A percentile compares a stretch with the other conserved stretches of the same genome.
These are phyloP conservation scores for Micropterix aruncella DNA, from an alignment of 2,888 invertebrate species.

Conservation along the genomic window DNA sequence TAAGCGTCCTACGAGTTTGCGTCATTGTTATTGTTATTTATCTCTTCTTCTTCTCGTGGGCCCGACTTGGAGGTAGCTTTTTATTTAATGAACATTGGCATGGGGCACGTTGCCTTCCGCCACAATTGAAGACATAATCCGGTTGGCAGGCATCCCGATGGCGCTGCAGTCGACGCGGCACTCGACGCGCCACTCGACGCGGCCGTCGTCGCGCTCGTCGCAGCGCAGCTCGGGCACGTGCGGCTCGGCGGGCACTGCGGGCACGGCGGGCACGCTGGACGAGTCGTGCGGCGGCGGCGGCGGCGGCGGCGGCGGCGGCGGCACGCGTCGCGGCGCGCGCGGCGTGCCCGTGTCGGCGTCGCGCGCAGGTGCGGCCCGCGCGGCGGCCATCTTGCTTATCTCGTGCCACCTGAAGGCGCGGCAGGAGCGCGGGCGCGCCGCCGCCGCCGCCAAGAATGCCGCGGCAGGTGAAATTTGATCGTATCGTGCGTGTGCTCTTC, in stretches of 20 bases:
- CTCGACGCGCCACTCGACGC: constrained; percentile 23
- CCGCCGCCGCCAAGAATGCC: constrained; percentile 39
- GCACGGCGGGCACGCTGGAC: constrained; percentile 35
- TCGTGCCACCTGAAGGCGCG: constrained; percentile 66
- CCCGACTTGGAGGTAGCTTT: too few relatives aligned
- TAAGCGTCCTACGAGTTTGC: too few relatives aligned
- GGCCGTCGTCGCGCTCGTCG: constrained; percentile 44
- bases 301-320: constrained; percentile 33
- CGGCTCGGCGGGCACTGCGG: constrained; percentile 34
- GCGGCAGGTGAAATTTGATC: constrained; percentile 38
- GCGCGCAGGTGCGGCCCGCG: constrained; percentile 86
- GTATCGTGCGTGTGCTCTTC: constrained; percentile 7
- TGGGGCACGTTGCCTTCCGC: too few relatives aligned
- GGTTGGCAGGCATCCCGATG: constrained; percentile 38
- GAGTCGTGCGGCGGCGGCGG: constrained; percentile 29
- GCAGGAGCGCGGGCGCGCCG: constrained; percentile 37
- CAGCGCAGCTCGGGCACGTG: constrained; percentile 39
- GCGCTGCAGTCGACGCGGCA: constrained; percentile 33
- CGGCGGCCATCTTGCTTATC: constrained; percentile 90
- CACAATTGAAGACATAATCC: too few relatives aligned
- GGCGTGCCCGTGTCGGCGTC: constrained; percentile 65
- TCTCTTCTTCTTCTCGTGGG: too few relatives aligned
- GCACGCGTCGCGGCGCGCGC: constrained; percentile 41
- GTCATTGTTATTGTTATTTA: too few relatives aligned
- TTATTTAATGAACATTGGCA: too few relatives aligned